These are phyloP conservation scores for Turdus rufiventris DNA, from an alignment of 2,113 vertebrate genomes.

Conservation along the genomic window DNA sequence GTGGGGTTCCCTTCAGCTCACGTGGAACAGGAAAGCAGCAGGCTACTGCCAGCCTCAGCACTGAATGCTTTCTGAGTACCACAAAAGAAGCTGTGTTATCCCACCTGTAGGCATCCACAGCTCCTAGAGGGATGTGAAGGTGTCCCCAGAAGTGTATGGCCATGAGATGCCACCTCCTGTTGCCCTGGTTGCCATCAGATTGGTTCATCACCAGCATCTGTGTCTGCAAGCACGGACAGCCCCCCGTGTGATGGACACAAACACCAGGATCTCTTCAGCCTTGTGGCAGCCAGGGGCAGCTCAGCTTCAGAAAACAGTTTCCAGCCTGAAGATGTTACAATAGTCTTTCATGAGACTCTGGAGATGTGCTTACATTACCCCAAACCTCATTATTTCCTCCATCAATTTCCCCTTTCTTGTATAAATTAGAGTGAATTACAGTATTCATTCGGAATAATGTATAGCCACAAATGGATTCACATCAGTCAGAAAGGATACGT, in stretches of 20 bases:
- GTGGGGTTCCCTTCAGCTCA: background rate
- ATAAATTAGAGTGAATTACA: conserved; percentile 59
- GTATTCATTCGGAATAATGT: conserved; percentile 10
- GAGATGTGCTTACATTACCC: background rate
- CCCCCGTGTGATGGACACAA: background rate
- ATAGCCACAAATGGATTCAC: conserved; percentile 35
- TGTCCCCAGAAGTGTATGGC: background rate
- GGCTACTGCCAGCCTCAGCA: background rate
- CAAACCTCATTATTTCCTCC: conserved; percentile 38
- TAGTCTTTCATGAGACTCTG: background rate
- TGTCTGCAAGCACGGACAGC: background rate
- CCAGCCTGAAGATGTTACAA: background rate
- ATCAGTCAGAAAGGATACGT: conserved; percentile 32
- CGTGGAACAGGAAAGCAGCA: background rate
- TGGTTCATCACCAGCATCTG: background rate
- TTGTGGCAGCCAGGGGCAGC: background rate
- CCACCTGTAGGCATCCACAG: background rate
- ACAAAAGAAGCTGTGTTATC: background rate
- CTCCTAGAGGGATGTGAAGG: background rate
- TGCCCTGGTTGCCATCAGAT: background rate
- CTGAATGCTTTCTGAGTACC: background rate
- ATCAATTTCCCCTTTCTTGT: conserved; percentile 27
- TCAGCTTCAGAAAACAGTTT: background rate
- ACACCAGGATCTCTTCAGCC: background rate
- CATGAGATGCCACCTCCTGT: background rate